Base-by-base conservation (phyloP, 2,888 invertebrate genomes). In the Aromia moschata region DNA sequence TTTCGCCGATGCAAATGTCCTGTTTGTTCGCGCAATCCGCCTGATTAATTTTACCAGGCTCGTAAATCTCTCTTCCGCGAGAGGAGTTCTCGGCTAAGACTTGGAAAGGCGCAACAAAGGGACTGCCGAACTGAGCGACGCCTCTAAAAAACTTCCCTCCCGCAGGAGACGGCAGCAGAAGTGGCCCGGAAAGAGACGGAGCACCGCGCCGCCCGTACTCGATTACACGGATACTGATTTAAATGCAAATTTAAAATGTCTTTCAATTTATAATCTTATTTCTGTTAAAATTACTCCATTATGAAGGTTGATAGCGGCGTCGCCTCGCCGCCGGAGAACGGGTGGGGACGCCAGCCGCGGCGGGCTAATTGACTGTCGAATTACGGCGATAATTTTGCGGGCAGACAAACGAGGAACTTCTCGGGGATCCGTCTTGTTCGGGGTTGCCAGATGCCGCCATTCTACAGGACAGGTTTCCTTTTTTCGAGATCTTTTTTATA, bases 201-300 rank as follows among this genome's bases (percentile, higher is more conserved):
- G 62, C 60, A 17, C 51, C 62, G 61, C 58, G 61, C 70, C 74
- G 73, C 70, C 72, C 69, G 74, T 70, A 72, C 75, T 77, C 75
- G 77, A 77, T 77, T 78, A 77, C 76, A 75, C 72, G 74, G 71
- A 75, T 75, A 74, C 77, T 77, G 78, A 79, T 79, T 79, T 79
- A 79, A 78, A 78, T 79, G 78, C 78, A 78, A 79, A 79, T 79
- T 78, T 77, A 76, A 77, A 79, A 79, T 79, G 79, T 79, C 79
- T 79, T 79, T 79, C 79, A 80, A 79, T 80, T 80, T 79, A 79
- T 80, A 79, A 79, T 79, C 78, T 79, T 79, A 79, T 79, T 79
- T 77, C 79, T 77, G 77, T 77, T 78, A 77, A 78, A 79, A 79
- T 79, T 79, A 78, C 77, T 76, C 77, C 75, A 78, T 78, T 79